A percentile compares a stretch with the other conserved stretches of the same genome.
phyloP scores from a whole-genome alignment of 1,140 invertebrate species.

The Sycobia sp. region DNA sequence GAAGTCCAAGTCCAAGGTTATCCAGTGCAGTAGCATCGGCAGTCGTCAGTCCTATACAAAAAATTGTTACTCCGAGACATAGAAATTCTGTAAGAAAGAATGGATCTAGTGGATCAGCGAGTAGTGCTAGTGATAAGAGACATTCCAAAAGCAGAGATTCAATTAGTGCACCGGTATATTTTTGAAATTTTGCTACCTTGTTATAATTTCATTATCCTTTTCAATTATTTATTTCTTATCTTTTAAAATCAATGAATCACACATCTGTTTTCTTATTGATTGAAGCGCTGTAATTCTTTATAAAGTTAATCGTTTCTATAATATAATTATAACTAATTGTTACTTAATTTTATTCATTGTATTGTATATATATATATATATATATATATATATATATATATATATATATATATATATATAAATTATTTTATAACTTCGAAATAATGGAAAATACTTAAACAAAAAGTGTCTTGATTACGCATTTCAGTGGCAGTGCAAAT shows the following conservation, averaged over 20 bases:
- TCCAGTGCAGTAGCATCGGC: conserved; percentile 42
- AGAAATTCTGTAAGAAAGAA: conserved; percentile 57
- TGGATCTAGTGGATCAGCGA: conserved; percentile 42
- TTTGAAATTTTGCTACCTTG: background rate
- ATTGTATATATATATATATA: no score
- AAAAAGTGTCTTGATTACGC: background rate
- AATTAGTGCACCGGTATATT: conserved; percentile 44
- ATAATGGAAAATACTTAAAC: no score
- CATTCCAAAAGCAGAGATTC: conserved; percentile 51
- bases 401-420: no score
- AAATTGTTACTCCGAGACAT: conserved; percentile 54
- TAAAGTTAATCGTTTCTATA: background rate
- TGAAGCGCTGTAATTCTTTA: background rate
- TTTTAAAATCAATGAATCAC: conserved; percentile 6
- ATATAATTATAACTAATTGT: background rate
- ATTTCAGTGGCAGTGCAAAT: conserved; percentile 74
- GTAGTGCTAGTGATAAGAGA: conserved; percentile 51
- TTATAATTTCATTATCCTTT: background rate
- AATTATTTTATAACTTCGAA: no score
- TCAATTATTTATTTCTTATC: conserved; percentile 6
- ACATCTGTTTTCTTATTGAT: background rate
- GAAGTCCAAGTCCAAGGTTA: conserved; percentile 55
- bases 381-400: no score
- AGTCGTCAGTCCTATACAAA: conserved; percentile 38
- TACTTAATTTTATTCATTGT: no score